phyloP scores from a whole-genome alignment of 2,797 vertebrate genomes.

The Emydoidea blandingii region DNA sequence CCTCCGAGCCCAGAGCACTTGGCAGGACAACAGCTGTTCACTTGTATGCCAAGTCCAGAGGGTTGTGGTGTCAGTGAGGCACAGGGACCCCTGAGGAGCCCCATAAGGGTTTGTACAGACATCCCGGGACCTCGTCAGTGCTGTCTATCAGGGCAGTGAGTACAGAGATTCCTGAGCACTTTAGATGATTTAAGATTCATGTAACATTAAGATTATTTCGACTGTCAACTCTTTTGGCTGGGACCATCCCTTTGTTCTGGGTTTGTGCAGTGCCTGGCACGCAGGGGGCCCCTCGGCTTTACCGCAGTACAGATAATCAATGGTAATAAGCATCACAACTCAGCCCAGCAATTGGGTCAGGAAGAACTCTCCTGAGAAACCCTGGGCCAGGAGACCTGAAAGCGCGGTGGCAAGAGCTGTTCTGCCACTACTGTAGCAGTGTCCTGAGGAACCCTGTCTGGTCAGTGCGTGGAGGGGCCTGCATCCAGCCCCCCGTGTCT shows the following conservation, averaged over 20 bases:
- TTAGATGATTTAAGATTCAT: neutral
- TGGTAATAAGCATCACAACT: neutral
- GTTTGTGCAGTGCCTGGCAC: neutral
- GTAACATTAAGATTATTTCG: neutral
- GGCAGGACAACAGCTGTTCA: neutral
- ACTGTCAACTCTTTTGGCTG: neutral
- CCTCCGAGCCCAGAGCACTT: neutral
- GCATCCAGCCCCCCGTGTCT: neutral
- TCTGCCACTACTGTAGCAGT: neutral
- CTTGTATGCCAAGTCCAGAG: neutral
- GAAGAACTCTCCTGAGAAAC: neutral
- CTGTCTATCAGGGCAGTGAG: neutral
- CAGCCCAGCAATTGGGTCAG: neutral
- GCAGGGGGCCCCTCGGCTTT: neutral
- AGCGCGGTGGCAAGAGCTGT: neutral
- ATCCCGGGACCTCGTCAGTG: rapidly evolving
- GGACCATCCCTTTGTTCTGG: neutral
- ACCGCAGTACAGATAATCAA: neutral
- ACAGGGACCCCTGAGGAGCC: neutral
- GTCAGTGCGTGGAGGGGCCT: neutral
- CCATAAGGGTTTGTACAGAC: neutral
- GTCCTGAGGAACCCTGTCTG: neutral
- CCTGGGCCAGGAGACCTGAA: neutral
- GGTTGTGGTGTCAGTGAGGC: neutral
- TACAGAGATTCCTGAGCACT: neutral